Base-by-base conservation (phyloP, 1,140 invertebrate genomes). In the Drosophila sp. region DNA sequence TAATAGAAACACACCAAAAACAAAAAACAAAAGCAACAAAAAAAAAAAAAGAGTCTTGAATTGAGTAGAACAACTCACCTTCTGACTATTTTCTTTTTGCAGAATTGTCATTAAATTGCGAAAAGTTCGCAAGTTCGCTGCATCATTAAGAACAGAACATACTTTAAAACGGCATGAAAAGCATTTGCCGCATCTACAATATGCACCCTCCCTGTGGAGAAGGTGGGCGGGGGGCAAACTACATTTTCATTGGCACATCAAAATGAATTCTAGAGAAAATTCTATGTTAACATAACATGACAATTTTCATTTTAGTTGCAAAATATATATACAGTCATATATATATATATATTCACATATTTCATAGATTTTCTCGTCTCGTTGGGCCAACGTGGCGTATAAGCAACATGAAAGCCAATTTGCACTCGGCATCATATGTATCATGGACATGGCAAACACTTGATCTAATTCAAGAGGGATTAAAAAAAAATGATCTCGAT, bases 261-360 rank as follows among this genome's bases (percentile, higher is more conserved):
- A 68, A 79, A 76, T 87, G 69, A 76, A 79, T 82, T 82, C 66
- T 56, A 58, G 47, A 38, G 67, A 65, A 79, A 76, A 82, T 75
- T 86, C 76, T 73, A 82, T 87, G 83, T 76, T 76, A 82, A 86
- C 82, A 82, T 67, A 86, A 86, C 64, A 79, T 86, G 83, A 87
- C 79, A 87, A 72, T 72, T 87, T 87, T 72, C 66, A 40, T 56
- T 63, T 55, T 55, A 41, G 54, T 60, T 47, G 47, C 60, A 47
- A 50, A 66, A 41, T 35, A 44, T 11, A 50, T 30, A 41, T 50
- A 60, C 35, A 70, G 27, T 58, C 54, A 60, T 60, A 60, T 41
- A 54, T 32, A 17, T 23, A 66, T 56, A 67, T 4, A 30, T 55
- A 54, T 44, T 44, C 41, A 63, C 60, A 78, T 84, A 70, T 50